These are phyloP conservation scores for Hydroisotoma schaefferi DNA, from an alignment of 2,888 invertebrate genomes.

Conservation along the genomic window DNA sequence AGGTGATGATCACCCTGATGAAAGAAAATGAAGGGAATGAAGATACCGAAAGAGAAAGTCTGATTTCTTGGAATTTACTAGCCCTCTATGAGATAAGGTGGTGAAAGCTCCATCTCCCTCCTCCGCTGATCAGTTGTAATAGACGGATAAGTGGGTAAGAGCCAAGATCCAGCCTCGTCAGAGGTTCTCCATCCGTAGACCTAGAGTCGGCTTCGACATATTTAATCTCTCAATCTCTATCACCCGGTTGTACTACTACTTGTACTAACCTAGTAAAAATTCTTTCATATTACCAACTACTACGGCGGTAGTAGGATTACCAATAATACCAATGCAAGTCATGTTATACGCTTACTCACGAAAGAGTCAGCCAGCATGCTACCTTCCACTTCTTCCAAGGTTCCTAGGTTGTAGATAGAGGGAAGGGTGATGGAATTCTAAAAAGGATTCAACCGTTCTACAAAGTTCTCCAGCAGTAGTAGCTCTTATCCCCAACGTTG, in stretches of 20 bases:
- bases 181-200: too few species aligned
- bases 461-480: too few species aligned
- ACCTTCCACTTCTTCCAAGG: background rate
- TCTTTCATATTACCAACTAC: too few species aligned
- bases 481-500: too few species aligned
- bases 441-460: too few species aligned
- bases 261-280: too few species aligned
- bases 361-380: too few species aligned
- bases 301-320: too few species aligned
- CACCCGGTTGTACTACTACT: too few species aligned
- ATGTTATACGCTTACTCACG: too few species aligned
- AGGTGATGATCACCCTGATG: conserved; percentile 16
- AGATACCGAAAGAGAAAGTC: background rate
- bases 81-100: conserved; percentile 10
- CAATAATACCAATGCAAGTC: too few species aligned
- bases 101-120: conserved; percentile 4
- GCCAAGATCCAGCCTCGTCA: background rate
- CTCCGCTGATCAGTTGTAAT: background rate
- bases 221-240: background rate
- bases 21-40: conserved; percentile 7
- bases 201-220: background rate
- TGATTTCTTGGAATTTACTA: background rate
- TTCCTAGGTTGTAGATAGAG: background rate
- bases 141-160: conserved; percentile 10
- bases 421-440: background rate